Conservation (phyloP, 1,140 invertebrate genomes). For the Pogonus chalceus region DNA sequence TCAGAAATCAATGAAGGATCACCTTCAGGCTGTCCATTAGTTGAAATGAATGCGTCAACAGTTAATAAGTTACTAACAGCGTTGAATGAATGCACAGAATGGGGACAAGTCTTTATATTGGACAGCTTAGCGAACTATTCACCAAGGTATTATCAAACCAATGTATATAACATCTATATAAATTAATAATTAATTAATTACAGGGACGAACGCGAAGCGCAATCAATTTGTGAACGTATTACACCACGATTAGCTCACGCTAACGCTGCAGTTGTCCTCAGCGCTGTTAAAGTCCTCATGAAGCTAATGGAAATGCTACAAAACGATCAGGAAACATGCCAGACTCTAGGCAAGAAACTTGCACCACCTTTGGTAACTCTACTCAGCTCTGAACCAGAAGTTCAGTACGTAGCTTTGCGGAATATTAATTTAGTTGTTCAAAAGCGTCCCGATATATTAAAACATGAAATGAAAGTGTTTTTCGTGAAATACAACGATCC, state of each 20-base stretch:
- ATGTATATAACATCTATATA: too few relatives aligned
- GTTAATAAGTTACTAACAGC: conserved; percentile 98
- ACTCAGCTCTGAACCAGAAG: conserved; percentile 95
- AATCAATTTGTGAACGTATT: conserved; percentile 97
- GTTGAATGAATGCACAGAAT: conserved; percentile 98
- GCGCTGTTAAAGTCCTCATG: conserved; percentile 94
- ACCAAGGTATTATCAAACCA: too few relatives aligned
- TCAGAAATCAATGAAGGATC: conserved; percentile 98
- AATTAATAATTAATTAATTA: too few relatives aligned
- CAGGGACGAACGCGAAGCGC: conserved; percentile 98
- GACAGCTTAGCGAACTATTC: conserved; percentile 96
- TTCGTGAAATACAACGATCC: conserved; percentile 99
- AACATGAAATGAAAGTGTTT: conserved; percentile 99
- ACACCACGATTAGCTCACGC: conserved; percentile 96
- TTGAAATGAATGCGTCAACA: conserved; percentile 95
- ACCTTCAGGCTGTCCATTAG: conserved; percentile 80
- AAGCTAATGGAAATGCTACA: conserved; percentile 97
- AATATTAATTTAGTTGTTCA: conserved; percentile 99
- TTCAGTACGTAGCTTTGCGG: conserved; percentile 96
- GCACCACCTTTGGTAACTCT: conserved; percentile 98
- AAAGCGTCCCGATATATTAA: conserved; percentile 97
- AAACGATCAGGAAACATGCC: conserved; percentile 87
- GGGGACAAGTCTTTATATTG: conserved; percentile 98
- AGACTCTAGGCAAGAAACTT: conserved; percentile 89
- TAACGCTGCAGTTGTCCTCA: conserved; percentile 98